These are phyloP conservation scores for Lampris incognitus DNA, from an alignment of 2,113 vertebrate species.

Conservation along the genomic window DNA sequence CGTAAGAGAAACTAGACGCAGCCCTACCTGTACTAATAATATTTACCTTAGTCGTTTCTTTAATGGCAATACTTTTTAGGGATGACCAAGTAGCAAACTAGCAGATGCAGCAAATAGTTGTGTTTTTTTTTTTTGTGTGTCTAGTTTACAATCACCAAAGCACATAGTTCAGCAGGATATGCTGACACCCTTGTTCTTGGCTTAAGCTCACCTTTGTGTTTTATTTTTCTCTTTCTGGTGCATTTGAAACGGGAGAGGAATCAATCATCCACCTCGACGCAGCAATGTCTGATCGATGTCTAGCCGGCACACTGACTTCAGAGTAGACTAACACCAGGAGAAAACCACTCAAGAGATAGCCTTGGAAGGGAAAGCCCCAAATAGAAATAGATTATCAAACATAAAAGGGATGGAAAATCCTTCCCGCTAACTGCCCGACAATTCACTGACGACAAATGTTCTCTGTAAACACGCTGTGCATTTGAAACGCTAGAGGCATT, in stretches of 20 bases:
- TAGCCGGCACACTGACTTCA: constrained; percentile 13
- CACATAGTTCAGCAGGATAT: too few relatives aligned
- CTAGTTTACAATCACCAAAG: too few relatives aligned
- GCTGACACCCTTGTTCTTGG: too few relatives aligned
- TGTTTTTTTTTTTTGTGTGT: too few relatives aligned
- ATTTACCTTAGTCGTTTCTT: too few relatives aligned
- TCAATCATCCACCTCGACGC: background rate
- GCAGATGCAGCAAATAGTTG: too few relatives aligned
- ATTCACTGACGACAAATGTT: constrained; percentile 7
- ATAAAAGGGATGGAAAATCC: constrained; percentile 3
- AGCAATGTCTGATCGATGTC: constrained; percentile 24
- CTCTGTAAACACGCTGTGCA: constrained; percentile 24
- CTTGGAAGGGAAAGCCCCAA: background rate
- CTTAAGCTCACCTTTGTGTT: background rate
- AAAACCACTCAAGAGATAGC: background rate
- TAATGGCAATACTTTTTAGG: too few relatives aligned
- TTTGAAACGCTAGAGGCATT: constrained; percentile 7
- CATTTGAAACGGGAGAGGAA: constrained; percentile 13
- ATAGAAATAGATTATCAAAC: background rate
- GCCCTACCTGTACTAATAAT: too few relatives aligned
- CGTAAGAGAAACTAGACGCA: too few relatives aligned
- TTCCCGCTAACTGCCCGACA: background rate
- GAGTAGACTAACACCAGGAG: background rate
- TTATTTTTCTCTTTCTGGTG: background rate
- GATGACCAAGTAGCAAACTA: too few relatives aligned